Conservation (phyloP, 2,797 vertebrate genomes). For the Cyprinodon diabolis region DNA sequence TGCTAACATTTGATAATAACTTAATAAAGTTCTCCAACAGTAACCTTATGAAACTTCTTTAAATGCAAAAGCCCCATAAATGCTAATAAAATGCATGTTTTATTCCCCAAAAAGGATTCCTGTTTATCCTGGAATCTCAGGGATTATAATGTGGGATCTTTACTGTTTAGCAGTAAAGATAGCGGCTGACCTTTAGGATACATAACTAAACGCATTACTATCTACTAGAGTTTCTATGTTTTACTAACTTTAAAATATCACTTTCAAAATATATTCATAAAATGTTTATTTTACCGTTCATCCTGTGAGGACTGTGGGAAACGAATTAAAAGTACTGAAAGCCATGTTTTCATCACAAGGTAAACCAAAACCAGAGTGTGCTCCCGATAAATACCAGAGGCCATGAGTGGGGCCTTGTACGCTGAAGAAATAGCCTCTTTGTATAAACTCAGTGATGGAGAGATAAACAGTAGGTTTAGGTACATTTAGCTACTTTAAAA, state of each 20-base stretch:
- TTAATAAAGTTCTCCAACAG: conserved; percentile 20
- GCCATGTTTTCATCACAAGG: conserved; percentile 5
- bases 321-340: conserved; percentile 6
- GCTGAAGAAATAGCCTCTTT: not conserved
- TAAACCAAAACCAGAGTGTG: conserved; percentile 1
- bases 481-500: not conserved
- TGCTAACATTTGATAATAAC: conserved; percentile 36
- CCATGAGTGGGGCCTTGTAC: not conserved
- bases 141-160: not conserved
- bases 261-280: not conserved
- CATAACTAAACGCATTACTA: not conserved
- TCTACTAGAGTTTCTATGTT: too few species aligned
- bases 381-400: not conserved
- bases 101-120: conserved; percentile 8
- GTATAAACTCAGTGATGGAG: not conserved
- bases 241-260: conserved; percentile 5
- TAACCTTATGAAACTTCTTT: conserved; percentile 27
- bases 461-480: conserved; percentile 11
- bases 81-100: not conserved
- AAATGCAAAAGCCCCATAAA: conserved; percentile 1
- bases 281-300: not conserved
- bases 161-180: conserved; percentile 2
- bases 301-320: not conserved
- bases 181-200: not conserved
- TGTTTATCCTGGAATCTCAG: conserved; percentile 14